Percentiles rank a stretch among this genome's conserved stretches.
These are phyloP conservation scores for Phoxinus dragarum DNA, from an alignment of 2,797 vertebrate species.

Conservation along the genomic window DNA sequence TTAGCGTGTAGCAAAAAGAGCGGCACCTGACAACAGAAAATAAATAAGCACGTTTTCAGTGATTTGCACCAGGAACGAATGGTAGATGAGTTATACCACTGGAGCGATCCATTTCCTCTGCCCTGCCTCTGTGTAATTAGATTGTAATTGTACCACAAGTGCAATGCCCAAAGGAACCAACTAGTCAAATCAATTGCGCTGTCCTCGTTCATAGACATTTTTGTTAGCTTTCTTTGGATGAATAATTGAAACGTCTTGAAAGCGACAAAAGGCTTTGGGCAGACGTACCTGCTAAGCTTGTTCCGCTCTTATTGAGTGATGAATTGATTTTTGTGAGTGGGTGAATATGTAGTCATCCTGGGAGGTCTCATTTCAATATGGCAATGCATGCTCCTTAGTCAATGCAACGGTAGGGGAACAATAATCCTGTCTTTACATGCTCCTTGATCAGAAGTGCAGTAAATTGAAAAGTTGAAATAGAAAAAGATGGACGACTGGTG, in stretches of 20 bases:
- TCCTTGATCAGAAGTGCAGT: not conserved
- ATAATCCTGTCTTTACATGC: not conserved
- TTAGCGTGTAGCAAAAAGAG: not conserved
- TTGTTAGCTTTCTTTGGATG: slow-evolving; percentile 37
- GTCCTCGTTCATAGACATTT: slow-evolving; percentile 41
- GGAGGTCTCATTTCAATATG: slow-evolving; percentile 8
- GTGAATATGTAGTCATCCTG: slow-evolving; percentile 38
- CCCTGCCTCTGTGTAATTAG: slow-evolving; percentile 32
- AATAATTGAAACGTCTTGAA: slow-evolving; percentile 56
- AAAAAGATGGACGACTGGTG: not conserved
- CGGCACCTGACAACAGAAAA: not conserved
- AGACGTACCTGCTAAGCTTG: slow-evolving; percentile 20
- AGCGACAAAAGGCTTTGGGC: slow-evolving; percentile 41
- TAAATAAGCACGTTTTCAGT: slow-evolving; percentile 25
- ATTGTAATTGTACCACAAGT: slow-evolving; percentile 31
- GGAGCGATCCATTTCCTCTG: not conserved
- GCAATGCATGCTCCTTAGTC: not conserved
- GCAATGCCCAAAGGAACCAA: slow-evolving; percentile 38
- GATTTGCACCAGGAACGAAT: not conserved
- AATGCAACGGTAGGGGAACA: not conserved
- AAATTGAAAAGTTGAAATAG: not conserved
- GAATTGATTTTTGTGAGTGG: slow-evolving; percentile 49
- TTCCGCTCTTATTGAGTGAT: slow-evolving; percentile 38
- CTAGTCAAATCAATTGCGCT: slow-evolving; percentile 1
- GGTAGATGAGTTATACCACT: slow-evolving; percentile 23